These are phyloP conservation scores for Teleiodes luculella DNA, from an alignment of 2,888 invertebrate genomes.

Conservation along the genomic window DNA sequence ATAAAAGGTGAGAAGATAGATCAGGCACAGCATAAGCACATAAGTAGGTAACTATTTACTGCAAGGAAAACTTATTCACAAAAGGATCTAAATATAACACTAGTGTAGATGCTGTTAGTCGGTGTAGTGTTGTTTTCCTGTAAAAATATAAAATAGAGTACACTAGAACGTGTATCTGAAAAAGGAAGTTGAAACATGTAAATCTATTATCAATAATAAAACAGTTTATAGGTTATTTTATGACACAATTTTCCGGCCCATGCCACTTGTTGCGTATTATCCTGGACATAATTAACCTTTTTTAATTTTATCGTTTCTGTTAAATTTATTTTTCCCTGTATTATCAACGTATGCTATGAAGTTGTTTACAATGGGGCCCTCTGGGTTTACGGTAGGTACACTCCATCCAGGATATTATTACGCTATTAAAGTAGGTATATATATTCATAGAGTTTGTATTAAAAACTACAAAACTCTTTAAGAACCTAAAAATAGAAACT, in stretches of 20 bases:
- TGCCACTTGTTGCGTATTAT: slow-evolving; percentile 1
- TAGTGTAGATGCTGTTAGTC: too few relatives aligned
- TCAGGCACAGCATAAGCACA: too few relatives aligned
- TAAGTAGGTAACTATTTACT: too few relatives aligned
- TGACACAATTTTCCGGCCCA: slow-evolving; percentile 2
- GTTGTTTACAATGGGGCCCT: slow-evolving; percentile 7
- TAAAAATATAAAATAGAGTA: too few relatives aligned
- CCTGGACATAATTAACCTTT: slow-evolving; percentile 6
- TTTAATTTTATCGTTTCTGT: slow-evolving; percentile 9
- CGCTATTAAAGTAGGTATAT: not conserved
- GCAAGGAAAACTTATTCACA: too few relatives aligned
- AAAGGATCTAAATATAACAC: too few relatives aligned
- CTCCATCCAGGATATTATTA: not conserved
- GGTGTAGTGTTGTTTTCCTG: too few relatives aligned
- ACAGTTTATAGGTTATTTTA: not conserved
- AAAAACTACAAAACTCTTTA: not conserved
- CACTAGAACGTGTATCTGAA: not conserved
- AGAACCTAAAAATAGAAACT: too few relatives aligned
- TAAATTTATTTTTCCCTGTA: slow-evolving; percentile 6
- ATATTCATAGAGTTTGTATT: not conserved
- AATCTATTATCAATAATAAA: not conserved
- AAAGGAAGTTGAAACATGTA: not conserved
- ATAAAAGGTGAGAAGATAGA: too few relatives aligned
- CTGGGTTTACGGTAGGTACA: slow-evolving; percentile 2
- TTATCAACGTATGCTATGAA: slow-evolving; percentile 4